Base-by-base conservation (phyloP, 2,113 vertebrate genomes). In the Neogobius melanostomus region DNA sequence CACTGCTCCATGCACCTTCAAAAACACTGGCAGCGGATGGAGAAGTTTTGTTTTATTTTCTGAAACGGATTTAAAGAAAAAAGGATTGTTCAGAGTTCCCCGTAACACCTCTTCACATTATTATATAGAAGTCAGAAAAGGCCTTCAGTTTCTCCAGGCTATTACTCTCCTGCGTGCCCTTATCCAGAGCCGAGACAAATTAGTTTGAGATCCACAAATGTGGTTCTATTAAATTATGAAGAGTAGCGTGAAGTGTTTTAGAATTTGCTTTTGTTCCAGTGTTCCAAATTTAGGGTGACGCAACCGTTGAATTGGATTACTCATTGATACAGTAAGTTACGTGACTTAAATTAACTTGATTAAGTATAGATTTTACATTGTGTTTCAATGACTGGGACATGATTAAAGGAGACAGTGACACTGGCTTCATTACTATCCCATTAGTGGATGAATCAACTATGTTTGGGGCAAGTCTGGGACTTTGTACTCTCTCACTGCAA, bases 1-100 rank as follows among this genome's bases (percentile, higher is more conserved):
- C 51, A 77, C 83, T 87, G 82, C 80, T 84, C 28, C 60, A 82
- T 63, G 74, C 49, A 80, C 70, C 77, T 81, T 79, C 69, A 67
- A 60, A 82, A 81, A 68, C 42, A 56, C 3, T 43, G 48, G 65
- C 57, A 17, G 62, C 50, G 36, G 42, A 59, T 51, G 74, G 9
- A 7, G 9, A 47, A 72, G 68, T 43, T 73, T 68, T 57, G 71
- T 59, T 76, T 52, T 2, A 15, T 59, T 82, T 64, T 56, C 17
- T 10, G 51, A 69, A 65, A 60, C 36, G 43, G 36, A 63, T 45
- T 45, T 15, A 15, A 12, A 16, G 15, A 43, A 44, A 44, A 12
- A 44, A 44, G 59, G 6, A 7, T n/a, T 10, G 59, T 44, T 59
- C 8, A 12, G 42, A 60, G 36, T 42, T 11, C 17, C 56, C 8